Conservation (phyloP, 1,140 invertebrate species). For the Trachymyrmex septentrionalis region DNA sequence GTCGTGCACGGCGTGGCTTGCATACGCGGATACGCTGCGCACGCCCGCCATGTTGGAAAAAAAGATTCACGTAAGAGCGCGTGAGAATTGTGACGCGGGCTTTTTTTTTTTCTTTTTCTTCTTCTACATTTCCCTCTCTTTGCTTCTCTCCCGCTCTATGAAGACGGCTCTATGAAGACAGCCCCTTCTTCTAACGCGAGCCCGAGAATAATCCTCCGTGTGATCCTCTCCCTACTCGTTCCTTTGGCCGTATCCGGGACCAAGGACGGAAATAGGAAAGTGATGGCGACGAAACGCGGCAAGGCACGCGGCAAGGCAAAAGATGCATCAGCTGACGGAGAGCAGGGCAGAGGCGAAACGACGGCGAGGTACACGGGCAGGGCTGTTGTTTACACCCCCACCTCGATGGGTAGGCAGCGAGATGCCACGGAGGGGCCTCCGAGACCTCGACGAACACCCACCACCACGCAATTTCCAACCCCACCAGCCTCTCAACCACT, state of each 20-base stretch:
- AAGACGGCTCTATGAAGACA: slow-evolving; percentile 29
- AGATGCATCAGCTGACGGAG: slow-evolving; percentile 63
- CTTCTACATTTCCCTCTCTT: slow-evolving; percentile 59
- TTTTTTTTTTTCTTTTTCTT: no score
- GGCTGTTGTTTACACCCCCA: slow-evolving; percentile 86
- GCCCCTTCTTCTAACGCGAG: slow-evolving; percentile 46
- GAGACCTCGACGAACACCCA: slow-evolving; percentile 83
- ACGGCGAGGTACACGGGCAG: slow-evolving; percentile 73
- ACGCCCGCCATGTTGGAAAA: slow-evolving; percentile 79
- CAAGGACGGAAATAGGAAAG: slow-evolving; percentile 72
- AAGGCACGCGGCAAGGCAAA: slow-evolving; percentile 67
- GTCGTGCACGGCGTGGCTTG: not conserved
- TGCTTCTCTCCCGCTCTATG: slow-evolving; percentile 65
- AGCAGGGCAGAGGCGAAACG: slow-evolving; percentile 74
- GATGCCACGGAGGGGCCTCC: slow-evolving; percentile 83
- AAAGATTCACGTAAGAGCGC: slow-evolving; percentile 47
- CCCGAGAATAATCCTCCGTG: not conserved
- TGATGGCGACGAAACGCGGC: slow-evolving; percentile 58
- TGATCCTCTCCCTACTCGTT: not conserved
- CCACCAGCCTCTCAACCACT: slow-evolving; percentile 86
- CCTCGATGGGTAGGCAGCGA: slow-evolving; percentile 81
- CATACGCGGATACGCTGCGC: not conserved
- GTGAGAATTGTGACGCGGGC: slow-evolving; percentile 47
- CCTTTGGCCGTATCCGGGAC: not conserved
- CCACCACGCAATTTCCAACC: slow-evolving; percentile 87